phyloP scores from a whole-genome alignment of 2,797 vertebrate genomes.

The Poeciliopsis paucimaculata region DNA sequence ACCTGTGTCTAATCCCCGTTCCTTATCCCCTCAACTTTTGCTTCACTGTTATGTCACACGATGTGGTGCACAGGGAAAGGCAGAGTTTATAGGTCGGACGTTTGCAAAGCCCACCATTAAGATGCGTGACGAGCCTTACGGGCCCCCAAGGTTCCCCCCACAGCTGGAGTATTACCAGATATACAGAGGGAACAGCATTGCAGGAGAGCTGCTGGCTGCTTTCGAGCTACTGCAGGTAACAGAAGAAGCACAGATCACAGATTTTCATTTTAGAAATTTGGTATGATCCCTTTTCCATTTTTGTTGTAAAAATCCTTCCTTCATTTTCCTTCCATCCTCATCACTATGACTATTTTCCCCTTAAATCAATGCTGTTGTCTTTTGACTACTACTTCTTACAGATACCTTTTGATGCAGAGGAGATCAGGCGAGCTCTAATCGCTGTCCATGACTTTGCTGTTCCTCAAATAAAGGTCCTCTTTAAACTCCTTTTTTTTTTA shows the following conservation, averaged over 20 bases:
- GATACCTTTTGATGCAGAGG: conserved; percentile 80
- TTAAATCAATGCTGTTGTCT: neutral
- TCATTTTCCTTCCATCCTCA: neutral
- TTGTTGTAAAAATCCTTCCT: neutral
- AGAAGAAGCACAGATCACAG: neutral
- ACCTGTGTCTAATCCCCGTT: conserved; percentile 41
- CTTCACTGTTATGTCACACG: conserved; percentile 39
- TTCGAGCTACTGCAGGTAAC: conserved; percentile 96
- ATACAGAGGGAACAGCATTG: conserved; percentile 90
- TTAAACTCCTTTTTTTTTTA: conserved; percentile 44
- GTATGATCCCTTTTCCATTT: neutral
- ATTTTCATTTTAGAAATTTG: neutral
- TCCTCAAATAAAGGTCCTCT: conserved; percentile 82
- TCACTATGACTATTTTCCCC: neutral
- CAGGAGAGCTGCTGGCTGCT: conserved; percentile 94
- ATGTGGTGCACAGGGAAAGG: conserved; percentile 86
- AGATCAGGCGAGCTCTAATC: conserved; percentile 82
- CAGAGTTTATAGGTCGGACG: conserved; percentile 95
- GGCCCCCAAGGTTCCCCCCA: conserved; percentile 90
- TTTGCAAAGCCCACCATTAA: conserved; percentile 96
- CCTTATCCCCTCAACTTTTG: conserved; percentile 46
- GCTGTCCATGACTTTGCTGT: conserved; percentile 81
- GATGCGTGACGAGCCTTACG: conserved; percentile 93
- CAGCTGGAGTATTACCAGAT: conserved; percentile 98
- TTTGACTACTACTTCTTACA: conserved; percentile 57